Percentiles rank a stretch among this genome's conserved stretches.
phyloP scores from a whole-genome alignment of 1,140 invertebrate species.

The Drosophila grimshawi region DNA sequence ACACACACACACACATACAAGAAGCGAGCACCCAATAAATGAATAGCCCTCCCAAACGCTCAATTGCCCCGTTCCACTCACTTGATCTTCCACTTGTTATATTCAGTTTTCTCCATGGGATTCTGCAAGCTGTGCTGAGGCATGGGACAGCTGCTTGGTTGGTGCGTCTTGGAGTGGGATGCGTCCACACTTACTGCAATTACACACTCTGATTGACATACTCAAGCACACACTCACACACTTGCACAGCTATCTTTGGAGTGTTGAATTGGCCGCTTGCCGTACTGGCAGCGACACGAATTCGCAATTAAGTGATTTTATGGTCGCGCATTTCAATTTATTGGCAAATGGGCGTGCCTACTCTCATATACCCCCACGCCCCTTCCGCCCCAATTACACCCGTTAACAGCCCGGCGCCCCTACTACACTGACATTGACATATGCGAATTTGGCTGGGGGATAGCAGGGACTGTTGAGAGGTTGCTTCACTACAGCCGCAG shows the following conservation, averaged over 20 bases:
- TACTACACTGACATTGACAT: constrained; percentile 52
- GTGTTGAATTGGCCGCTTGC: constrained; percentile 50
- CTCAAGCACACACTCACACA: constrained; percentile 3
- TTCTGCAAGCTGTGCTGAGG: constrained; percentile 10
- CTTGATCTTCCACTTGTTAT: background rate
- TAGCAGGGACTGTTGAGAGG: background rate
- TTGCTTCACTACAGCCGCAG: constrained; percentile 28
- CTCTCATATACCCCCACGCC: background rate
- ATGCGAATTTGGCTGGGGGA: constrained; percentile 14
- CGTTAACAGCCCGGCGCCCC: background rate
- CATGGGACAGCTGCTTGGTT: constrained; percentile 5
- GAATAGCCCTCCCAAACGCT: too few species aligned
- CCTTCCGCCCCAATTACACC: background rate
- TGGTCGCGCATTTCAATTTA: constrained; percentile 83
- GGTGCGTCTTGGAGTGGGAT: constrained; percentile 8
- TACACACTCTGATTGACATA: constrained; percentile 21
- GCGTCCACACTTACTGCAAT: constrained; percentile 35
- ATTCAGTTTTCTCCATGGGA: background rate
- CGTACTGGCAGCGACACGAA: constrained; percentile 60
- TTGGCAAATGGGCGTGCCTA: constrained; percentile 74
- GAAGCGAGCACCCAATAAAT: too few species aligned
- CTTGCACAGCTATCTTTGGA: constrained; percentile 26
- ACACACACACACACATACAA: background rate
- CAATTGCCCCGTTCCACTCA: background rate
- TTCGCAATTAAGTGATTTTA: constrained; percentile 82